Percentiles rank a stretch among this genome's conserved stretches.
These are phyloP conservation scores for Etheostoma spectabile DNA, from an alignment of 2,113 vertebrate genomes.

Conservation along the genomic window DNA sequence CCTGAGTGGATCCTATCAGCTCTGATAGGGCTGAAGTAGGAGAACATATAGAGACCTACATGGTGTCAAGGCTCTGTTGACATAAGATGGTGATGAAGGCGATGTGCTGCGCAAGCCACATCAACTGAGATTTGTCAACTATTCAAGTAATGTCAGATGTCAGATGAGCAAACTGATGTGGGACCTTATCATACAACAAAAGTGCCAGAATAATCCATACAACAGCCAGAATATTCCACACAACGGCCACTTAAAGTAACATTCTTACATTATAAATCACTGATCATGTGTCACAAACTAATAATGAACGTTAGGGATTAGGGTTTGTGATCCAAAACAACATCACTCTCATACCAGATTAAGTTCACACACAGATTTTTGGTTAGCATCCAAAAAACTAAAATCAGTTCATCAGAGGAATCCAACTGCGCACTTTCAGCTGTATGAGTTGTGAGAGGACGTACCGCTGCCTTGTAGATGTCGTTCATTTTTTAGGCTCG, in stretches of 20 bases:
- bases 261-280: not conserved
- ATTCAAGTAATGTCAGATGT: constrained; percentile 36
- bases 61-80: constrained; percentile 50
- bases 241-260: not conserved
- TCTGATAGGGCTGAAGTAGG: constrained; percentile 66
- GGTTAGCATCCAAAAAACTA: constrained; percentile 34
- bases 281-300: not conserved
- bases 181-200: constrained; percentile 1
- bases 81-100: constrained; percentile 58
- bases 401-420: constrained; percentile 10
- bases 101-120: constrained; percentile 28
- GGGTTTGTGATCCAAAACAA: constrained; percentile 17
- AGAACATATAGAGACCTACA: constrained; percentile 60
- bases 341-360: constrained; percentile 25
- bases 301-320: constrained; percentile 7
- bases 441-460: constrained; percentile 36
- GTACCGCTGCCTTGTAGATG: constrained; percentile 85
- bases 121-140: constrained; percentile 57
- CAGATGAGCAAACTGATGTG: constrained; percentile 25
- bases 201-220: not conserved
- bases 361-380: constrained; percentile 35
- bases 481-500: constrained; percentile 80
- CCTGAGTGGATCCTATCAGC: constrained; percentile 70
- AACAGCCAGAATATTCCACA: not conserved
- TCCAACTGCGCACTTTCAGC: constrained; percentile 4